Percentiles rank a stretch among this genome's conserved stretches.
phyloP scores from a whole-genome alignment of 2,113 vertebrate species.

The Syngnathus typhle region DNA sequence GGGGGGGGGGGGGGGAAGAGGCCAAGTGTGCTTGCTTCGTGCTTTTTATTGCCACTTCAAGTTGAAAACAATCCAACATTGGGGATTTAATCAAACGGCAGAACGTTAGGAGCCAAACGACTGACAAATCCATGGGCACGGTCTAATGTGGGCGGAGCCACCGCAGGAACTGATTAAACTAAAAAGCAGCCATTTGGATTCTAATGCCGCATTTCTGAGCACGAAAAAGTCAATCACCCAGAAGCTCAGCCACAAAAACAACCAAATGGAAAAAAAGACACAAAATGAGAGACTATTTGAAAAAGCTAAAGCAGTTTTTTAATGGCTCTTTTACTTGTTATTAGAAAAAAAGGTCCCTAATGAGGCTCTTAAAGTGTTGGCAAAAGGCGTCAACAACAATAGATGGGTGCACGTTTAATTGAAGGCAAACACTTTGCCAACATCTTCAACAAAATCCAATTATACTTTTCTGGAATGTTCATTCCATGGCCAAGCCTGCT shows the following conservation, averaged over 20 bases:
- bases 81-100: not conserved
- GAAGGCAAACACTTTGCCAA: slow-evolving; percentile 10
- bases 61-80: not conserved
- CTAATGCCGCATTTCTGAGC: not conserved
- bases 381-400: slow-evolving; percentile 1
- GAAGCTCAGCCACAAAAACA: not conserved
- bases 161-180: not conserved
- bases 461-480: slow-evolving; percentile 15
- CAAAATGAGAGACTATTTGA: not conserved
- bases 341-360: not conserved
- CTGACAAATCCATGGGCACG: not conserved
- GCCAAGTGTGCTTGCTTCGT: not conserved
- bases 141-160: not conserved
- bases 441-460: slow-evolving; percentile 14
- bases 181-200: not conserved
- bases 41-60: not conserved
- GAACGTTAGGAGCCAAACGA: not conserved
- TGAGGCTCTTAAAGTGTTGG: not conserved
- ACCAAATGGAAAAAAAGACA: not conserved
- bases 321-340: not conserved
- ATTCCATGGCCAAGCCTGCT: slow-evolving; percentile 28
- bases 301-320: not conserved
- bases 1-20: too few relatives aligned
- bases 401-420: not conserved
- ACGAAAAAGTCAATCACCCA: not conserved